Evolutionary conservation across 2,113 vertebrate genomes (phyloP).

Genomic region (Daboia siamensis): DNA sequence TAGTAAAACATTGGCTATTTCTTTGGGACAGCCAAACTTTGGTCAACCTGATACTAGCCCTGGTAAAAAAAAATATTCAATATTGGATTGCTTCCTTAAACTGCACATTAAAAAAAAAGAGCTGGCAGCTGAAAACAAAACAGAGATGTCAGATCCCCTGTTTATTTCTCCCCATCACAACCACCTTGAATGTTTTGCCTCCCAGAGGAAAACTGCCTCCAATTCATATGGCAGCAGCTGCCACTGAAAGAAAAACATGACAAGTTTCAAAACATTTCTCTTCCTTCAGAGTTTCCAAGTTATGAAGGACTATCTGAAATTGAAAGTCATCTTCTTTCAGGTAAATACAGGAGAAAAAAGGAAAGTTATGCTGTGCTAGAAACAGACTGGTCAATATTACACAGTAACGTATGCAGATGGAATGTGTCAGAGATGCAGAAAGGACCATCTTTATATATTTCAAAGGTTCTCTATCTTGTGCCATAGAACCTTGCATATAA

Average conservation of each 20-base stretch:
- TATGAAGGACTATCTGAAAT: slow-evolving; percentile 27
- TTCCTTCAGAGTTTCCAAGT: background rate
- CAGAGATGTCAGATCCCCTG: background rate
- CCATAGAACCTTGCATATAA: slow-evolving; percentile 31
- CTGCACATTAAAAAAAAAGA: background rate
- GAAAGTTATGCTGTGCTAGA: slow-evolving; percentile 12
- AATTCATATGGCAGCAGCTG: slow-evolving; percentile 5
- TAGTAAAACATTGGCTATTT: background rate
- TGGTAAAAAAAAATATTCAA: background rate
- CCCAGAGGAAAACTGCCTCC: background rate
- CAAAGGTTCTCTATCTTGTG: slow-evolving; percentile 35
- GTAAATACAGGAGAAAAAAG: background rate
- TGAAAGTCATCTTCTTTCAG: background rate
- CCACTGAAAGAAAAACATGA: background rate
- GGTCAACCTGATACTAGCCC: background rate
- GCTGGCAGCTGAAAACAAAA: background rate
- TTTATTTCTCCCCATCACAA: background rate
- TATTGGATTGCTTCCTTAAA: background rate
- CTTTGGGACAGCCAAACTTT: background rate
- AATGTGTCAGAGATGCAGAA: slow-evolving; percentile 47
- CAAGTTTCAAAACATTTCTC: slow-evolving; percentile 13
- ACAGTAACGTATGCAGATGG: slow-evolving; percentile 37
- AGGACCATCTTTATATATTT: slow-evolving; percentile 46
- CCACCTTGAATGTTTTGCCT: background rate
- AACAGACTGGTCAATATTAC: slow-evolving; percentile 46